Conservation (phyloP, 35 echinoderm and acorn worm genomes). For the Amphiura filiformis region DNA sequence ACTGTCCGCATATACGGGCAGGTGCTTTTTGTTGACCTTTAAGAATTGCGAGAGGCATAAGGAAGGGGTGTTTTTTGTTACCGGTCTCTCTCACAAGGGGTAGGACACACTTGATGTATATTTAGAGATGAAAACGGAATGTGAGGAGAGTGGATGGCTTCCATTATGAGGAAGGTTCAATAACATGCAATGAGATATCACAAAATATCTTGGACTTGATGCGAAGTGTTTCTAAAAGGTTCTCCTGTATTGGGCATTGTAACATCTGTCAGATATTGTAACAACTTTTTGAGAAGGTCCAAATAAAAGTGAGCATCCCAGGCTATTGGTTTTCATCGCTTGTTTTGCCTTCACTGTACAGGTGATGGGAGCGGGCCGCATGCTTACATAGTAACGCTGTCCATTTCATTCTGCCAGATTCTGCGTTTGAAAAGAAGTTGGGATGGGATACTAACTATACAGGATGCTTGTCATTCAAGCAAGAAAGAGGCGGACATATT, state of each 20-base stretch:
- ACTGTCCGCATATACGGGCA: neutral
- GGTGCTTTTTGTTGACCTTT: slow-evolving; percentile 14
- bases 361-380: neutral
- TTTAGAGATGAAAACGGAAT: neutral
- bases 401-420: neutral
- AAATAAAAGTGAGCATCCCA: neutral
- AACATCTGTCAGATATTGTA: neutral
- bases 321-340: neutral
- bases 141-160: neutral
- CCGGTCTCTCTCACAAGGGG: neutral
- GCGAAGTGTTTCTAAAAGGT: neutral
- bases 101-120: neutral
- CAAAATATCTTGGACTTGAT: neutral
- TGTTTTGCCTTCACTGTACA: neutral
- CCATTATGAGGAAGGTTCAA: neutral
- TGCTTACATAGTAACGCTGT: neutral
- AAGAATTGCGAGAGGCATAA: neutral
- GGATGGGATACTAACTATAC: neutral
- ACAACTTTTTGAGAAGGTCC: neutral
- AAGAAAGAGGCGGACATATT: neutral
- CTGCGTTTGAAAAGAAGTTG: neutral
- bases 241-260: neutral
- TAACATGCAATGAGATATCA: neutral
- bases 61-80: neutral
- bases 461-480: slow-evolving; percentile 6